Conservation (phyloP, 2,113 vertebrate species). For the Pedetes capensis region DNA sequence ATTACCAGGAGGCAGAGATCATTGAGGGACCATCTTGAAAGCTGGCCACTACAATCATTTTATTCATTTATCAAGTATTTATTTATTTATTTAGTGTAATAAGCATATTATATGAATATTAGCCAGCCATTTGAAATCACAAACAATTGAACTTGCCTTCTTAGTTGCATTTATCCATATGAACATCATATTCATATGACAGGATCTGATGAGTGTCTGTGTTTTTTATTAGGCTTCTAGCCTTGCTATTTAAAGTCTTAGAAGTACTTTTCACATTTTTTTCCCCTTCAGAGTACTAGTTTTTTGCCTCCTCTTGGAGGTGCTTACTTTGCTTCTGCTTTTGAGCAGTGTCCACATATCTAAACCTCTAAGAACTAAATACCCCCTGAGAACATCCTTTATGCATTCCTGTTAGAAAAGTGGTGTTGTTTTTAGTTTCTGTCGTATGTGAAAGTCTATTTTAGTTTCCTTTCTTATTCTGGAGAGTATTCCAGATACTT, state of each 20-base stretch:
- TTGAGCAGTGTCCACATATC: neutral
- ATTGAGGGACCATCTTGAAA: neutral
- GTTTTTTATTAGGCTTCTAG: neutral
- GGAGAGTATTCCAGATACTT: neutral
- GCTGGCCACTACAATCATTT: neutral
- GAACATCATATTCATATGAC: neutral
- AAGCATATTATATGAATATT: neutral
- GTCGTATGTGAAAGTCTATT: neutral
- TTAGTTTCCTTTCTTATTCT: neutral
- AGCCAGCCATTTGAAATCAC: neutral
- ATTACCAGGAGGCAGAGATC: neutral
- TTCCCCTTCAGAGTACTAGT: neutral
- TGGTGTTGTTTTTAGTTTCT: neutral
- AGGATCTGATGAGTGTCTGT: neutral
- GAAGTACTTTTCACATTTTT: neutral
- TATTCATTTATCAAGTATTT: neutral
- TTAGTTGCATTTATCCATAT: neutral
- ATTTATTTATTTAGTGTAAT: neutral
- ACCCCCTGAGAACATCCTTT: neutral
- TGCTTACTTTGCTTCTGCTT: neutral
- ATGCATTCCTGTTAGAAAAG: neutral
- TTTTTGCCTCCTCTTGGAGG: neutral
- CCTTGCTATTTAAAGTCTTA: constrained; percentile 3
- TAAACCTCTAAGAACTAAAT: neutral
- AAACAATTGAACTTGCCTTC: neutral